Percentiles rank a stretch among this genome's conserved stretches.
These are phyloP conservation scores for Dicerorhinus sumatrensis DNA, from an alignment of 2,113 vertebrate species.

Conservation along the genomic window DNA sequence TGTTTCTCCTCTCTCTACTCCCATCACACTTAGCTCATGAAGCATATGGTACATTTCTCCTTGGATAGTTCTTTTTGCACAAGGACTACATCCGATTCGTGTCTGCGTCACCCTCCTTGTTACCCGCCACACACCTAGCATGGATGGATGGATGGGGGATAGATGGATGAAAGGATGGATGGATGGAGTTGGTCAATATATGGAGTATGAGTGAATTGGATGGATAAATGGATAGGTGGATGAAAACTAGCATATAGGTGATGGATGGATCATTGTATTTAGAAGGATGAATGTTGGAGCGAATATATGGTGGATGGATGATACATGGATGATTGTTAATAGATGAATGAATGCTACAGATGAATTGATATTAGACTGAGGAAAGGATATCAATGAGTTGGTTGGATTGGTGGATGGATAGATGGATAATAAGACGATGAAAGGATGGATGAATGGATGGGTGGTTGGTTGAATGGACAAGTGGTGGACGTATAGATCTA, in stretches of 20 bases:
- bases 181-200: not conserved
- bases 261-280: not conserved
- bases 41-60: not conserved
- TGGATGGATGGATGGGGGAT: too few relatives aligned
- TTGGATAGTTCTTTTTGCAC: not conserved
- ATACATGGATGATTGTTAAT: not conserved
- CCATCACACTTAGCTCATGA: rapidly evolving
- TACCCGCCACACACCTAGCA: not conserved
- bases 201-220: not conserved
- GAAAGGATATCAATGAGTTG: not conserved
- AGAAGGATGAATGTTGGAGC: not conserved
- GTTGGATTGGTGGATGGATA: too few relatives aligned
- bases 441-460: not conserved
- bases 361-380: not conserved
- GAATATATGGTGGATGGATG: not conserved
- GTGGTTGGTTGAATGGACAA: too few relatives aligned
- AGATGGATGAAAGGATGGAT: too few relatives aligned
- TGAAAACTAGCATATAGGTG: not conserved
- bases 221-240: not conserved
- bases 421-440: not conserved
- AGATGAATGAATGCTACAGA: not conserved
- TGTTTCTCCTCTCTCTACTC: not conserved
- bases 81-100: not conserved
- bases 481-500: too few relatives aligned
- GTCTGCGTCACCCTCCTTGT: not conserved